Conservation (phyloP, 1,140 invertebrate genomes). For the Eciton burchellii region DNA sequence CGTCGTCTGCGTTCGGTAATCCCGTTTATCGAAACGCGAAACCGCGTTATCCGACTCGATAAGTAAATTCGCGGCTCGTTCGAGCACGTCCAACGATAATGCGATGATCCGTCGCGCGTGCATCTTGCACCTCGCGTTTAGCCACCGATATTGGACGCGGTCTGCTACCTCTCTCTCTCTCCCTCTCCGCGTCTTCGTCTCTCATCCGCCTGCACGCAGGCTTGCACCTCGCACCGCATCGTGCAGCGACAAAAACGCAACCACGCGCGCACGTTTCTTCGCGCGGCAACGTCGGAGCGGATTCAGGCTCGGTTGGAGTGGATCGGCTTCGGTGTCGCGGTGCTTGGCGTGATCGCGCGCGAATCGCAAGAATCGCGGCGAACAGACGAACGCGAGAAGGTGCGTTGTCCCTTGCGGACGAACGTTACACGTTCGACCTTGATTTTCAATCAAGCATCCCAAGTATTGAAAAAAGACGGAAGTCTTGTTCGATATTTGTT, state of each 20-base stretch:
- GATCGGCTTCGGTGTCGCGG: slow-evolving; percentile 45
- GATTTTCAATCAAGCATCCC: too few species aligned
- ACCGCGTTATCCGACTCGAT: slow-evolving; percentile 66
- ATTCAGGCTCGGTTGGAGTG: slow-evolving; percentile 40
- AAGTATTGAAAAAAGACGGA: too few species aligned
- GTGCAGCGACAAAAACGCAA: background rate
- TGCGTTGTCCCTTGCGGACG: too few species aligned
- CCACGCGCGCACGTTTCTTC: background rate
- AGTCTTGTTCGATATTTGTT: too few species aligned
- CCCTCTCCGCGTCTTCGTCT: too few species aligned
- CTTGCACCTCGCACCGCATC: background rate
- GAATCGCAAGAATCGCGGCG: too few species aligned
- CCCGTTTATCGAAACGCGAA: slow-evolving; percentile 73
- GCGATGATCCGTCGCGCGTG: slow-evolving; percentile 3
- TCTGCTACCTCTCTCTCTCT: background rate
- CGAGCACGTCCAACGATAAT: slow-evolving; percentile 55
- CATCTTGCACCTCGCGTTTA: slow-evolving; percentile 34
- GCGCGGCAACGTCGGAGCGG: slow-evolving; percentile 14
- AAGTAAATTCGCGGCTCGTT: slow-evolving; percentile 73
- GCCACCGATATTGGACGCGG: background rate
- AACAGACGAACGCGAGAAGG: too few species aligned
- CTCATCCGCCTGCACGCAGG: background rate
- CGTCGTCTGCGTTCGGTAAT: slow-evolving; percentile 67
- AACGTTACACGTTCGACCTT: too few species aligned
- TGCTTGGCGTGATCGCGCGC: slow-evolving; percentile 56